phyloP scores from a whole-genome alignment of 1,140 invertebrate species.

The Telenomus remus region DNA sequence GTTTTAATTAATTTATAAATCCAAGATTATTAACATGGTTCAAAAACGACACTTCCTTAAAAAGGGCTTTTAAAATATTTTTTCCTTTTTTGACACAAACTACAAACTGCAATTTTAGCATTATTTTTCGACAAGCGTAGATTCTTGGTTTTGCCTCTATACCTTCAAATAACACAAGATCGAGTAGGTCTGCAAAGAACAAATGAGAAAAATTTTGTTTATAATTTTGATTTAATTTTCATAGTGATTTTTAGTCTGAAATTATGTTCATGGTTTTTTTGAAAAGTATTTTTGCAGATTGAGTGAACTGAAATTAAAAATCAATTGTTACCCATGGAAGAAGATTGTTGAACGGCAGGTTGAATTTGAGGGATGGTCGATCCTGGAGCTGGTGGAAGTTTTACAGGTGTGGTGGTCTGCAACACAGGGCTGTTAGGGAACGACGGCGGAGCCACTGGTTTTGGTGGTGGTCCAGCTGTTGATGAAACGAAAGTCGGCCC shows the following conservation, averaged over 20 bases:
- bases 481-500: constrained; percentile 67
- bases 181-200: constrained; percentile 69
- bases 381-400: constrained; percentile 49
- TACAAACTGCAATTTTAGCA: neutral
- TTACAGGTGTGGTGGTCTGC: constrained; percentile 55
- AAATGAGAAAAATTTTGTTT: constrained; percentile 34
- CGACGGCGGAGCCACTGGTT: constrained; percentile 69
- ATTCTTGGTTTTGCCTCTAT: constrained; percentile 44
- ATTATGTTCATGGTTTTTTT: too few species aligned
- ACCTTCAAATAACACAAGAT: constrained; percentile 68
- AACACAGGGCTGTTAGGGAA: constrained; percentile 72
- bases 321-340: constrained; percentile 62
- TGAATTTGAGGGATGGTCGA: constrained; percentile 59
- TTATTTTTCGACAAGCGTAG: constrained; percentile 22
- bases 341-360: constrained; percentile 52
- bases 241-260: neutral
- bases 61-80: too few species aligned
- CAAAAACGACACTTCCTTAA: too few species aligned
- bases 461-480: constrained; percentile 68
- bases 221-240: constrained; percentile 18
- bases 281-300: neutral
- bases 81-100: too few species aligned
- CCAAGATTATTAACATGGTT: too few species aligned
- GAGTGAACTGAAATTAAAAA: neutral
- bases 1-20: too few species aligned